Base-by-base conservation (phyloP, 2,888 invertebrate species). In the Stenichneumon culpator region DNA sequence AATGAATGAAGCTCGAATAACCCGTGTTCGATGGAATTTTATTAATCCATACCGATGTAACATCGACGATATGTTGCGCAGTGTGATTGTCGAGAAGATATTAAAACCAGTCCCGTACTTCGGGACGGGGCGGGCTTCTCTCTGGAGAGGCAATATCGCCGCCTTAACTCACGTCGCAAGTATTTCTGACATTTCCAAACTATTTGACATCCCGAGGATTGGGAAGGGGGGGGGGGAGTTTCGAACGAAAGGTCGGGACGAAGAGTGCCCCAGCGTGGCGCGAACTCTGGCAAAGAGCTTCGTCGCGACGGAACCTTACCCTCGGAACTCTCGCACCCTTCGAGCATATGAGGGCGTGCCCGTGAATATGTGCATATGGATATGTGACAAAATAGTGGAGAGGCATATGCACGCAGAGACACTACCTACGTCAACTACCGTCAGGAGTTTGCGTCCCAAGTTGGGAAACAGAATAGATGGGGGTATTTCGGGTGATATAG, bases 151-250 rank as follows among this genome's bases (percentile, higher is more conserved):
- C 89, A 91, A 91, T 91, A 90, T 91, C 90, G 86, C 79, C 81
- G 87, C 68, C 72, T 83, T 82, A 86, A 85, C 82, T 87, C 74
- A 39, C 86, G 70, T 79, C 79, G 86, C 67, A 87, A 90, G 88
- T 89, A 91, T 92, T 90, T 86, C 89, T 70, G 88, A 89, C 88
- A 82, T 90, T 90, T 89, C 79, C 84, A 87, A 91, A 91, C 91
- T 91, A 91, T 90, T 89, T 87, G 78, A 84, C 78, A 73, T 60
- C 52, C 39, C 1, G 14, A 47, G 63, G 63, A 28, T 54, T 54
- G 16, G 32, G 25, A n/a, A 7, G 69, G 32, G 14, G 60, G 63
- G 54, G 36, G 54, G 25, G 50, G 54, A n/a, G 11, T 65, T 67
- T 19, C 28, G 22, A 2, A 32, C 47, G 67, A 77, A 75, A 57